These are phyloP conservation scores for Mechanitis messenoides DNA, from an alignment of 2,888 invertebrate species.

Conservation along the genomic window DNA sequence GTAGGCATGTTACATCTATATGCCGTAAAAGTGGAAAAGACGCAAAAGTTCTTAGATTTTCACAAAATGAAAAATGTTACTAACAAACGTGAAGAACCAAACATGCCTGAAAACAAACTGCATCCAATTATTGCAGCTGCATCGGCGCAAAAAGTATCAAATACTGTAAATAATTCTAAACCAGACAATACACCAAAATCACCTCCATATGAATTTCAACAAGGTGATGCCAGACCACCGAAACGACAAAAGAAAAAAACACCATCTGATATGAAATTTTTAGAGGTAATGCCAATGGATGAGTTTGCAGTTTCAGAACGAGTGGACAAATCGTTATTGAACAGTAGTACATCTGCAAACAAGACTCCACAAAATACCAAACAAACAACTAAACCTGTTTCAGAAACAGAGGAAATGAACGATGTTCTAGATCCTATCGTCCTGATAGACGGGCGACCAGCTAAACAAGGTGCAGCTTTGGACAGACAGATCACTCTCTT, in stretches of 20 bases:
- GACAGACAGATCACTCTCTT: conserved; percentile 68
- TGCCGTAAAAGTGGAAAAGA: conserved; percentile 65
- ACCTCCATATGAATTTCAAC: conserved; percentile 47
- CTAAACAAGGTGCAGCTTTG: conserved; percentile 59
- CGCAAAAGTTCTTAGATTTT: conserved; percentile 66
- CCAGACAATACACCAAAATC: conserved; percentile 28
- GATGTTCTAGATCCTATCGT: conserved; percentile 57
- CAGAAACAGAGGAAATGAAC: conserved; percentile 34
- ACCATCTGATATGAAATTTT: conserved; percentile 52
- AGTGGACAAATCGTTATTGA: conserved; percentile 53
- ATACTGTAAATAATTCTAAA: conserved; percentile 29
- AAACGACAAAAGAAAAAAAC: conserved; percentile 51
- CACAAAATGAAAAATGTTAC: conserved; percentile 53
- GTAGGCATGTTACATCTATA: conserved; percentile 59
- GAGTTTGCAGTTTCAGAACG: conserved; percentile 61
- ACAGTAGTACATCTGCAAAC: conserved; percentile 34
- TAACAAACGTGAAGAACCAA: conserved; percentile 39
- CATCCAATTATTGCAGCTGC: conserved; percentile 43
- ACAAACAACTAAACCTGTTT: conserved; percentile 30
- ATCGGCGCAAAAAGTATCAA: conserved; percentile 39
- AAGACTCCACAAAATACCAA: conserved; percentile 29
- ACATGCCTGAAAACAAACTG: conserved; percentile 34
- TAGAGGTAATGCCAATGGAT: conserved; percentile 65
- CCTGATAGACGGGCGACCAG: conserved; percentile 61
- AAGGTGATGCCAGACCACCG: conserved; percentile 50